Base-by-base conservation (phyloP, 2,113 vertebrate genomes). In the Bothrops jararaca region DNA sequence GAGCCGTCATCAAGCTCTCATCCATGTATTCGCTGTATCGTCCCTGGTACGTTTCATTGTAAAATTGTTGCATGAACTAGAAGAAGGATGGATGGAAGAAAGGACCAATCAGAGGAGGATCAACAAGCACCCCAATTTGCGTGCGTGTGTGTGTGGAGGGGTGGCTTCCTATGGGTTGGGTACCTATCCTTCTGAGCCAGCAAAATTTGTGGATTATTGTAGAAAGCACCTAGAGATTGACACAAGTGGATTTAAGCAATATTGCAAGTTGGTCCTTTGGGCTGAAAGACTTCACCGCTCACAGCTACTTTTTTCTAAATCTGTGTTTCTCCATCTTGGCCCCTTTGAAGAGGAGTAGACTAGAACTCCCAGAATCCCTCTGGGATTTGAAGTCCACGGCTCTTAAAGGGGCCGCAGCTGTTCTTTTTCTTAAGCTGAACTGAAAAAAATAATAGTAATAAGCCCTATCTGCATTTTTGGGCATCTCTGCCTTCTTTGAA, bases 31-130 rank as follows among this genome's bases (percentile, higher is more conserved):
- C 1, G 0, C 94, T 93, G 0, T 92, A 95, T 50, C 98, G 98
- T 7, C 94, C 90, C 3, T 94, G 0, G 96, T 98, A 97, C 80
- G 99, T 99, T 34, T 24, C 15, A 11, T 98, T 98, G 96, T 99
- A 99, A 58, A 99, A 99, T 5, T 93, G 92, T 90, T 98, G 93
- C 98, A 99, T 99, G 94, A 98, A 93, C 99, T 99, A 92, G 20
- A 92, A 95, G 29, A 92, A 95, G 24, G 89, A 11, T 24, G 91
- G 3, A 95, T 12, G 20, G 34, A 80, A 80, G 34, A 42, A 80
- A 80, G 74, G 74, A 80, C 34, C 18, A 42, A 42, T 80, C 8
- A 80, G 34, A 39, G 5, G 34, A 42, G 74, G 74, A 42, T 4
- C 18, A 42, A 80, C 18, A 22, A 42, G 18, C 15, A 80, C 15